These are phyloP conservation scores for Donacobius atricapilla DNA, from an alignment of 2,113 vertebrate species.

Conservation along the genomic window DNA sequence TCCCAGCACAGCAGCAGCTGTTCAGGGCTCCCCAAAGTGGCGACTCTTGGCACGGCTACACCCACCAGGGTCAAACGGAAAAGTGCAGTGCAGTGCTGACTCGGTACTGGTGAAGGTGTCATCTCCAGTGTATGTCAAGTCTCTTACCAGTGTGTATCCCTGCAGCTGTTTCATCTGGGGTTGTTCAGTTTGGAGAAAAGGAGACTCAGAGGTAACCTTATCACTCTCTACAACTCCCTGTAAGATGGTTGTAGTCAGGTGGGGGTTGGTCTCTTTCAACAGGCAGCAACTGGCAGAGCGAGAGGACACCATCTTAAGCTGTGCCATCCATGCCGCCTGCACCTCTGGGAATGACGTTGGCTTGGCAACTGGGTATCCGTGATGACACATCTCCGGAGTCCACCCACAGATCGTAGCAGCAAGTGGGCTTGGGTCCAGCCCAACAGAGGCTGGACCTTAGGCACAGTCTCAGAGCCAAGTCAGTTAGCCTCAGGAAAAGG, in stretches of 20 bases:
- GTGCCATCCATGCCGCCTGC: no score
- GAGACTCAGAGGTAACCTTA: not conserved
- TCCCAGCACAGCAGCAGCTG: not conserved
- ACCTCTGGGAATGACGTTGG: not conserved
- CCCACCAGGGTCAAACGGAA: no score
- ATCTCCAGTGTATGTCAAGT: not conserved
- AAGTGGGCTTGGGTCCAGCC: not conserved
- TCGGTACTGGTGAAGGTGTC: no score
- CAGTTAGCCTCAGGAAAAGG: not conserved
- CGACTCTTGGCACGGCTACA: fast-evolving
- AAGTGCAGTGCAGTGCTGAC: not conserved
- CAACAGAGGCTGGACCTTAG: no score
- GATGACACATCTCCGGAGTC: not conserved
- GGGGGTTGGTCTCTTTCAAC: not conserved
- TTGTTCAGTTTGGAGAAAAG: not conserved
- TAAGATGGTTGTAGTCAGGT: not conserved
- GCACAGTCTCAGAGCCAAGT: not conserved
- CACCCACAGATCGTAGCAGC: fast-evolving
- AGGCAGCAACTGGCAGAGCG: not conserved
- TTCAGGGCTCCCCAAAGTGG: not conserved
- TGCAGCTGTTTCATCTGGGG: not conserved
- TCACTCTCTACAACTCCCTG: not conserved
- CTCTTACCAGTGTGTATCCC: not conserved
- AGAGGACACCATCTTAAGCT: not conserved
- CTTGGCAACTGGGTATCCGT: not conserved